Evolutionary conservation across 2,888 invertebrate species (phyloP).

Genomic region (Argyresthia goedartella): DNA sequence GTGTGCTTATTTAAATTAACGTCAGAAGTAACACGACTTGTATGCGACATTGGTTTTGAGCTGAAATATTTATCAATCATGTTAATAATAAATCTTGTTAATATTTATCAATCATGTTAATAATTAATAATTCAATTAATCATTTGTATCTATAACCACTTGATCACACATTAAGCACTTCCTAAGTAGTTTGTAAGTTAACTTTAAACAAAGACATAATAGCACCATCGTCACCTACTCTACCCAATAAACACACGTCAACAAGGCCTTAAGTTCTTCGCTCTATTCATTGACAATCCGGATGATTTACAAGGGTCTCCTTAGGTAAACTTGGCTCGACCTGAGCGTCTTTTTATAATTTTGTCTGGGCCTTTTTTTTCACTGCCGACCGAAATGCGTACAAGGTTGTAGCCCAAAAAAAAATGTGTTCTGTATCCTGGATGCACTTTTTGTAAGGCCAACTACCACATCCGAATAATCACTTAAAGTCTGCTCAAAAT

Average conservation of each 20-base stretch:
- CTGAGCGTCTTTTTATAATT: slow-evolving; percentile 63
- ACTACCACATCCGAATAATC: slow-evolving; percentile 70
- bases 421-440: slow-evolving; percentile 63
- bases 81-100: too few relatives aligned
- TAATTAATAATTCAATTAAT: too few relatives aligned
- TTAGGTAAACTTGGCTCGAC: slow-evolving; percentile 65
- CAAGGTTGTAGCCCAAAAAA: slow-evolving; percentile 48
- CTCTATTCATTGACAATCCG: slow-evolving; percentile 56
- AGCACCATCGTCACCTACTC: slow-evolving; percentile 29
- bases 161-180: too few relatives aligned
- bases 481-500: slow-evolving; percentile 65
- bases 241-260: slow-evolving; percentile 66
- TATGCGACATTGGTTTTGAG: neutral
- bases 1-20: slow-evolving; percentile 7
- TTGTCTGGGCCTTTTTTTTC: slow-evolving; percentile 59
- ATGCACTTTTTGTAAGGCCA: slow-evolving; percentile 58
- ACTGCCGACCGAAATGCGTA: slow-evolving; percentile 53
- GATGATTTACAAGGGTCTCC: slow-evolving; percentile 70
- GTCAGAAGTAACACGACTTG: slow-evolving; percentile 6
- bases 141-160: too few relatives aligned
- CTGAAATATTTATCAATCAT: too few relatives aligned
- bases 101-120: too few relatives aligned
- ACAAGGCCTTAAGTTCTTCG: slow-evolving; percentile 52
- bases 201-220: slow-evolving; percentile 47
- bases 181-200: neutral